These are phyloP conservation scores for Lomographa bimaculata DNA, from an alignment of 2,888 invertebrate genomes.

Conservation along the genomic window DNA sequence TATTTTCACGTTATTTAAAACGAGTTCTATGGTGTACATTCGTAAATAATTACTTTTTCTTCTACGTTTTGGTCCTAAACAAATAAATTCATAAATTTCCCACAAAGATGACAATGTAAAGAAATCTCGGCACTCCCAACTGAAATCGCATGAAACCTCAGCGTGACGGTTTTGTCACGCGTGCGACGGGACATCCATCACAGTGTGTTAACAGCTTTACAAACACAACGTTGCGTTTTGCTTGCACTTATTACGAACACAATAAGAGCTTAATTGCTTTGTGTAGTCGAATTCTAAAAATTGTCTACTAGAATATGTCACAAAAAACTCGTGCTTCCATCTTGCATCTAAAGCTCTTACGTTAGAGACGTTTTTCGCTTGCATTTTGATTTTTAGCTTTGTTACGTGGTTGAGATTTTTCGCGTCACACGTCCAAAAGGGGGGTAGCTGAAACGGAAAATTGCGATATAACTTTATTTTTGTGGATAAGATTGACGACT, in stretches of 20 bases:
- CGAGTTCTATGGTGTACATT: no score
- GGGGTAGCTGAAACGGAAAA: slow-evolving; percentile 73
- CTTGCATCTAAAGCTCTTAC: slow-evolving; percentile 1
- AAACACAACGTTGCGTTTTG: slow-evolving; percentile 26
- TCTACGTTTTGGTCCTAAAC: no score
- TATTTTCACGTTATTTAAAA: no score
- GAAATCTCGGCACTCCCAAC: slow-evolving; percentile 37
- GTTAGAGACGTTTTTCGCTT: slow-evolving; percentile 21
- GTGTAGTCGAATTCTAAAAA: not conserved
- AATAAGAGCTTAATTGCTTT: slow-evolving; percentile 35
- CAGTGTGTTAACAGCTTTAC: slow-evolving; percentile 60
- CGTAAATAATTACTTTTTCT: no score
- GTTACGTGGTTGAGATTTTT: slow-evolving; percentile 50
- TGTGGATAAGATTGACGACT: slow-evolving; percentile 73
- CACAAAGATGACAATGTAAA: not conserved
- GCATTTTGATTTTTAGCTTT: slow-evolving; percentile 28
- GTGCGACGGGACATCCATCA: slow-evolving; percentile 73
- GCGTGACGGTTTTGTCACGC: slow-evolving; percentile 72
- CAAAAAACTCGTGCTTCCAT: slow-evolving; percentile 36
- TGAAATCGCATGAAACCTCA: slow-evolving; percentile 62
- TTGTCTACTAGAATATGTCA: slow-evolving; percentile 43
- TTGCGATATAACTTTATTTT: slow-evolving; percentile 80
- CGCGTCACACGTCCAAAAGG: slow-evolving; percentile 64
- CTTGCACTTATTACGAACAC: not conserved
- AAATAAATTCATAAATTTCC: no score